Base-by-base conservation (phyloP, 2,888 invertebrate genomes). In the Stenurella melanura region DNA sequence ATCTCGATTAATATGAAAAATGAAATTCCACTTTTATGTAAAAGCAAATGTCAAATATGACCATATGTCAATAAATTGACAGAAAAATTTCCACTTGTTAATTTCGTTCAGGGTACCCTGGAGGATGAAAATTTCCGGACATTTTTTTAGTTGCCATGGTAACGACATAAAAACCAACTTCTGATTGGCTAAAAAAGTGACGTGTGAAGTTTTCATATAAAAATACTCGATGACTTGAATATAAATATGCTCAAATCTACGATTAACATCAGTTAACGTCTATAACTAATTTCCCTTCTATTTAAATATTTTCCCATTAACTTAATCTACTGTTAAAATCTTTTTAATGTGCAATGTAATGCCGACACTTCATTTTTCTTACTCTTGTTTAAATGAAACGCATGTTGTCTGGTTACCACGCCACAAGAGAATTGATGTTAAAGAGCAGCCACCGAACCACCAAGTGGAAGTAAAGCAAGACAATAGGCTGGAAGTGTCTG, bases 401-500 rank as follows among this genome's bases (percentile, higher is more conserved):
- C 17, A 38, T 63, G 63, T 12, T 21, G 61, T 61, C 61, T 50
- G 61, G 11, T 61, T 18, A 60, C 21, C 38, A 50, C 26, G 17
- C 70, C 70, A 70, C 38, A 70, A n/a, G 26, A 61, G 50, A 7
- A 42, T 63, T 26, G 54, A 61, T 50, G 72, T 72, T 70, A 42
- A 70, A 70, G 61, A 42, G 26, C 60, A 70, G n/a, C 50, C 58
- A 58, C 19, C 58, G 50, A 58, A 72, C 72, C 72, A 72, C 72
- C 72, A 63, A 63, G 63, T 72, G 72, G 72, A 72, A 72, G 63
- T 72, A 72, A 72, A 54, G 21, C 63, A 38, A 72, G 54, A 72
- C 72, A 72, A 72, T 63, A 72, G 70, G 12, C 69, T 58, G 69
- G 54, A 67, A 67, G 58, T 38, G 18, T 58, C 38, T 18, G 58